These are phyloP conservation scores for Pterois miles DNA, from an alignment of 2,797 vertebrate species.

Conservation along the genomic window DNA sequence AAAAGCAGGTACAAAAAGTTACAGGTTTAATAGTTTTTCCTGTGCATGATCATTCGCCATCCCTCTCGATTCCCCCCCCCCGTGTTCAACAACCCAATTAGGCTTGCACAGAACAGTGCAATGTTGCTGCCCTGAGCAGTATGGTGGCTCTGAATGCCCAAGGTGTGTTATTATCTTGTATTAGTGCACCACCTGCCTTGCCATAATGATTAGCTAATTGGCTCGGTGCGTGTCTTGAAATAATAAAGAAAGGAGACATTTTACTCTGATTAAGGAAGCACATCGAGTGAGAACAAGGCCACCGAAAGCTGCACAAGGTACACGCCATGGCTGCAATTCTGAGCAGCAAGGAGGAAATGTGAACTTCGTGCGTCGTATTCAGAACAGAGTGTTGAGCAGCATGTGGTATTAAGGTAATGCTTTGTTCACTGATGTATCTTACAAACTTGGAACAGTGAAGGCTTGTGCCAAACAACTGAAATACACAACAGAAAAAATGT, in stretches of 20 bases:
- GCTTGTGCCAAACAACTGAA: not conserved
- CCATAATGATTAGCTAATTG: slow-evolving; percentile 87
- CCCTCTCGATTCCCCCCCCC: not conserved
- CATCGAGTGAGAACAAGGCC: slow-evolving; percentile 49
- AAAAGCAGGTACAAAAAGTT: slow-evolving; percentile 40
- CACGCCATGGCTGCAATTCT: not conserved
- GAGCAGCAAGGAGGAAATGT: not conserved
- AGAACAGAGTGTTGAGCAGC: not conserved
- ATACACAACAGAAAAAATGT: not conserved
- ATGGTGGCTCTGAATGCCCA: slow-evolving; percentile 78
- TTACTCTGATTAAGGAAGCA: slow-evolving; percentile 71
- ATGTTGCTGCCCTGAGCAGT: slow-evolving; percentile 68
- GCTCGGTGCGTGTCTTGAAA: slow-evolving; percentile 80
- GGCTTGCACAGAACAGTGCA: slow-evolving; percentile 57
- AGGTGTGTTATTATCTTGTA: slow-evolving; percentile 85
- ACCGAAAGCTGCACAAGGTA: slow-evolving; percentile 8
- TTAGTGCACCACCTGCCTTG: slow-evolving; percentile 85
- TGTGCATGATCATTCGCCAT: slow-evolving; percentile 11
- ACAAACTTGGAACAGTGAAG: not conserved
- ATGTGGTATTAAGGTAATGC: not conserved
- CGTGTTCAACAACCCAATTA: slow-evolving; percentile 76
- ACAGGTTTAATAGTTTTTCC: slow-evolving; percentile 30
- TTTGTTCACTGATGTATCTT: not conserved
- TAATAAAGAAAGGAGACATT: slow-evolving; percentile 80
- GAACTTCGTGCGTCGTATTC: not conserved